Conservation (phyloP, 2,888 invertebrate genomes). For the Cremastinae sp. region DNA sequence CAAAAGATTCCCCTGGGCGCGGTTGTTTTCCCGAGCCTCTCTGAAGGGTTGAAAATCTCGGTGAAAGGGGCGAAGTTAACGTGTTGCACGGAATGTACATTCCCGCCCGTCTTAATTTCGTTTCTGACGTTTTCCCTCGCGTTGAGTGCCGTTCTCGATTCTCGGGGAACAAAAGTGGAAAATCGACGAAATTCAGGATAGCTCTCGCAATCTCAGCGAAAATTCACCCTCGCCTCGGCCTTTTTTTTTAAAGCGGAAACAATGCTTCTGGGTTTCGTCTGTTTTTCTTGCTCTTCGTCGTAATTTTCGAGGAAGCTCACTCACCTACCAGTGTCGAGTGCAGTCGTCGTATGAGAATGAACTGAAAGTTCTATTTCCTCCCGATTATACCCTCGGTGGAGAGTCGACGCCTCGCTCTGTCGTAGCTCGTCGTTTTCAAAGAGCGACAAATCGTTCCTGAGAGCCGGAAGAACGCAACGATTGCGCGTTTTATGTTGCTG, state of each 20-base stretch:
- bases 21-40: constrained; percentile 66
- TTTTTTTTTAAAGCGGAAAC: neutral
- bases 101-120: constrained; percentile 68
- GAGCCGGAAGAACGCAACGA: constrained; percentile 55
- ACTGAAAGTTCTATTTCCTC: constrained; percentile 17
- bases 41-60: constrained; percentile 9
- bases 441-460: constrained; percentile 63
- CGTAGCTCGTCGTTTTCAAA: constrained; percentile 66
- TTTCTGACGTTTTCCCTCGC: constrained; percentile 61
- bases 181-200: constrained; percentile 11
- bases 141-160: neutral
- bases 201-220: constrained; percentile 39
- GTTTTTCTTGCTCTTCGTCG: neutral
- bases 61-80: constrained; percentile 31
- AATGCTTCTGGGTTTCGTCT: constrained; percentile 2
- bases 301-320: constrained; percentile 8
- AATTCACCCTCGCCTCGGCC: neutral
- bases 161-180: neutral
- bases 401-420: neutral
- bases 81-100: constrained; percentile 25
- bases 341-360: constrained; percentile 6
- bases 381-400: neutral
- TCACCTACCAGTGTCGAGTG: constrained; percentile 15
- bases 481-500: constrained; percentile 51
- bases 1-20: constrained; percentile 66